phyloP scores from a whole-genome alignment of 2,888 invertebrate genomes.

The Malachius bipustulatus region DNA sequence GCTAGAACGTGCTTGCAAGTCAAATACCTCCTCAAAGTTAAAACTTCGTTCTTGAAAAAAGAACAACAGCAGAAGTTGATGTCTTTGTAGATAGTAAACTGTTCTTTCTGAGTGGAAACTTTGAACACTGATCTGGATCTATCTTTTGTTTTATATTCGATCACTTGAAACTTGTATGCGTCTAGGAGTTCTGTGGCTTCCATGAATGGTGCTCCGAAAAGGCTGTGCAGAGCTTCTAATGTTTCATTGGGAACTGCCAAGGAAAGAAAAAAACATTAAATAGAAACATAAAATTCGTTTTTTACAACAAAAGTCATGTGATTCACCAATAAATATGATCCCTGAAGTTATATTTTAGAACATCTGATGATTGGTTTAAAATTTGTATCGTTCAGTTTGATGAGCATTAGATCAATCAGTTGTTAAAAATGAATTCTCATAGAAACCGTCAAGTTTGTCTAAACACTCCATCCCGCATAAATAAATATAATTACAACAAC shows the following conservation, averaged over 20 bases:
- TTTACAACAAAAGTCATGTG: too few relatives aligned
- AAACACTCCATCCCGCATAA: too few relatives aligned
- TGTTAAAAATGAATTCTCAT: too few relatives aligned
- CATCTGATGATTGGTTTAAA: too few relatives aligned
- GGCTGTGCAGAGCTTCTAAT: conserved; percentile 43
- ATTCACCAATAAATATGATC: too few relatives aligned
- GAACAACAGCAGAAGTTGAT: conserved; percentile 57
- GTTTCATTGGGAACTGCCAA: conserved; percentile 50
- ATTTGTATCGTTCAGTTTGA: too few relatives aligned
- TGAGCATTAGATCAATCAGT: too few relatives aligned
- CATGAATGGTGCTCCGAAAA: conserved; percentile 47
- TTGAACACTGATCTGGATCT: conserved; percentile 42
- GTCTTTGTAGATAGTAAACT: conserved; percentile 49
- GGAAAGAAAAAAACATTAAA: too few relatives aligned
- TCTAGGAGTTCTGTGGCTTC: conserved; percentile 53
- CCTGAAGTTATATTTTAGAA: too few relatives aligned
- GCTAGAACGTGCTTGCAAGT: conserved; percentile 61
- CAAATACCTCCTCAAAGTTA: conserved; percentile 40
- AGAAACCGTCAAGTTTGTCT: too few relatives aligned
- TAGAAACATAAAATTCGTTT: too few relatives aligned
- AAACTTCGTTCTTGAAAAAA: conserved; percentile 46
- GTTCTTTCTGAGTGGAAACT: conserved; percentile 44
- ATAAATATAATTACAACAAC: too few relatives aligned
- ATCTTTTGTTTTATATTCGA: conserved; percentile 39
- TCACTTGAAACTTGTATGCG: conserved; percentile 35